Percentiles rank a stretch among this genome's conserved stretches.
Evolutionary conservation across 2,888 invertebrate species (phyloP).

Genomic region (Strigamia crassipes): DNA sequence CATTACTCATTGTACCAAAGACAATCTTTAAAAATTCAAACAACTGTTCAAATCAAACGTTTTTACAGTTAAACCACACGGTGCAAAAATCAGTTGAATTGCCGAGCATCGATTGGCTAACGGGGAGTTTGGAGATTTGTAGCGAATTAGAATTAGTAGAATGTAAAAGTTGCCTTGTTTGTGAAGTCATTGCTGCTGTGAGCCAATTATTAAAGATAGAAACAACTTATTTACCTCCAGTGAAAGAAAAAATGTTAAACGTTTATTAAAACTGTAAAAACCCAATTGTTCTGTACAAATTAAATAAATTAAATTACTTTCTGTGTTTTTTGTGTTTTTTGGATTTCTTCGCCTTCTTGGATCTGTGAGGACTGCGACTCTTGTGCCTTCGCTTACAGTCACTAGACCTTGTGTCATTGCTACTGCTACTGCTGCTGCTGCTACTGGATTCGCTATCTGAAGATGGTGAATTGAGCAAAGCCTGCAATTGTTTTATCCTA

Average conservation of each 20-base stretch:
- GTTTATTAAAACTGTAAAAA: neutral
- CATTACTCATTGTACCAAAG: neutral
- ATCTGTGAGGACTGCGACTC: neutral
- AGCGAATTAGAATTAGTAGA: constrained; percentile 1
- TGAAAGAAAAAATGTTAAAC: neutral
- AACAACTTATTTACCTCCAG: neutral
- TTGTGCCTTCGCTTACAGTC: constrained; percentile 25
- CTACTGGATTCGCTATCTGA: constrained; percentile 24
- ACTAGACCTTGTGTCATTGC: neutral
- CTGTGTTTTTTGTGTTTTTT: constrained; percentile 13
- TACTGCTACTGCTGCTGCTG: constrained; percentile 22
- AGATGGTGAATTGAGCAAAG: constrained; percentile 48
- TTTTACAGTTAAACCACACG: neutral
- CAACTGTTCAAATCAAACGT: neutral
- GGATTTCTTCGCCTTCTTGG: constrained; percentile 5
- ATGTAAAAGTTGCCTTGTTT: neutral
- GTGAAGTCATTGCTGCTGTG: neutral
- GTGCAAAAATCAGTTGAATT: neutral
- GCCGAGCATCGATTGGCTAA: neutral
- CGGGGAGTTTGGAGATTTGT: neutral
- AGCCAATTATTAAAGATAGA: constrained; percentile 29
- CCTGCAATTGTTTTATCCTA: constrained; percentile 49
- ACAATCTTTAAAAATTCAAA: constrained; percentile 29
- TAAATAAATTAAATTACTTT: neutral
- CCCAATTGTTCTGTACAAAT: neutral